These are phyloP conservation scores for Rhyacichthys aspro DNA, from an alignment of 2,797 vertebrate genomes.

Conservation along the genomic window DNA sequence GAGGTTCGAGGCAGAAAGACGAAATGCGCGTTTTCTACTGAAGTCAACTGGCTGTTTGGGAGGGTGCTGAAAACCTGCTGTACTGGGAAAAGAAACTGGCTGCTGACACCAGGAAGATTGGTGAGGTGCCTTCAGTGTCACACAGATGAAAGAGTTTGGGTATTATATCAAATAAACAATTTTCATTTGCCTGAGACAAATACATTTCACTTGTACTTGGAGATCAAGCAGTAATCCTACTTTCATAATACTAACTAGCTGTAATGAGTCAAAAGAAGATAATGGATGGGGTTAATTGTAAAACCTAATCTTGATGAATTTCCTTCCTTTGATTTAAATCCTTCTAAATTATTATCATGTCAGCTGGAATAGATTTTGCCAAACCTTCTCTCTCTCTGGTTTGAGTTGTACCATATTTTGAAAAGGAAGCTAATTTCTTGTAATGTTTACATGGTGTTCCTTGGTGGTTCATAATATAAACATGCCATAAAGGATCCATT, in stretches of 20 bases:
- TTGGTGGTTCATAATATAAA: too few species aligned
- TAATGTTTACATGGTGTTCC: too few species aligned
- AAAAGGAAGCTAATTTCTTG: too few species aligned
- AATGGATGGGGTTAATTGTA: slow-evolving; percentile 47
- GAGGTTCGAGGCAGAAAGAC: slow-evolving; percentile 57
- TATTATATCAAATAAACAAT: slow-evolving; percentile 36
- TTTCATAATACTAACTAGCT: slow-evolving; percentile 40
- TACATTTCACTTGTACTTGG: slow-evolving; percentile 42
- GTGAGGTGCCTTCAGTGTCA: slow-evolving; percentile 37
- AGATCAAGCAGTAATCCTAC: slow-evolving; percentile 57
- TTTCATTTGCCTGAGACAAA: slow-evolving; percentile 31
- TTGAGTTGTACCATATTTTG: too few species aligned
- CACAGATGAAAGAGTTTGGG: slow-evolving; percentile 31
- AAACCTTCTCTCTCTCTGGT: too few species aligned
- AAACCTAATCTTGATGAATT: slow-evolving; percentile 14
- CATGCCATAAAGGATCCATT: too few species aligned
- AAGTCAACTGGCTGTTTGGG: slow-evolving; percentile 56
- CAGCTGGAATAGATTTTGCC: too few species aligned
- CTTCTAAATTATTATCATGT: slow-evolving; percentile 21
- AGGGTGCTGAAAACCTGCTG: slow-evolving; percentile 44
- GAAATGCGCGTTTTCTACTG: slow-evolving; percentile 50
- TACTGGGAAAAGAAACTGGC: slow-evolving; percentile 46
- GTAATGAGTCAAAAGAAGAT: slow-evolving; percentile 41
- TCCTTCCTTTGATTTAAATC: slow-evolving; percentile 14
- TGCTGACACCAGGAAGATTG: slow-evolving; percentile 52